Base-by-base conservation (phyloP, 2,113 vertebrate species). In the Fulica atra region DNA sequence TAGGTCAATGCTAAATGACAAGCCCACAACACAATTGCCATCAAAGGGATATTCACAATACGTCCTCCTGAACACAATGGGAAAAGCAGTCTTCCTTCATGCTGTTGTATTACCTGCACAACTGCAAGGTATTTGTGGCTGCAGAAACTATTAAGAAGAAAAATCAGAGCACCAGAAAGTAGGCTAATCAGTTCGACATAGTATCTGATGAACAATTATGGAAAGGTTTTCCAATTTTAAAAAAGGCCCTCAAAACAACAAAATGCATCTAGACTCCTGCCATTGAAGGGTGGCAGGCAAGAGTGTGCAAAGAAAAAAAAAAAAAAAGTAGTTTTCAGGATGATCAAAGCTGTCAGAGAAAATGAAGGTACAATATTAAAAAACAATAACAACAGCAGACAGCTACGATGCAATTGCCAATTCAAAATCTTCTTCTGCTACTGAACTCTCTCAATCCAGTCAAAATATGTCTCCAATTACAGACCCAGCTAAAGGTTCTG, bases 281-380 rank as follows among this genome's bases (percentile, higher is more conserved):
- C 76, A 82, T 0, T 38, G 86, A 86, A 91, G 31, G 56, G 48
- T 51, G 17, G 44, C 8, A 86, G 18, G 14, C 7, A 71, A 79
- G 40, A 92, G 17, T n/a, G 23, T 89, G 33, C 5, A 56, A 66
- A 92, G 40, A 33, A 19, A 59, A 76, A 94, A 33, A 59, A 76
- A 94, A 33, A 50, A 17, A 6, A 1, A 0, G 3, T 84, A 59
- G 21, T 14, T 48, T 91, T 60, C 53, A 91, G n/a, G 3, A 83
- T 9, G n/a, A 89, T 84, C 66, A 93, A 94, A 68, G 81, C 69
- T 89, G 71, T 26, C 66, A 88, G 81, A 65, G 23, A 93, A 95
- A 96, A 82, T 5, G 44, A 87, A 79, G 82, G 12, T 68, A 54
- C 24, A 65, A 31, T 86, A 59, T 72, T 86, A 26, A 50, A 79